A percentile compares a stretch with the other conserved stretches of the same genome.
These are phyloP conservation scores for Agrotis exclamationis DNA, from an alignment of 2,888 invertebrate species.

Conservation along the genomic window DNA sequence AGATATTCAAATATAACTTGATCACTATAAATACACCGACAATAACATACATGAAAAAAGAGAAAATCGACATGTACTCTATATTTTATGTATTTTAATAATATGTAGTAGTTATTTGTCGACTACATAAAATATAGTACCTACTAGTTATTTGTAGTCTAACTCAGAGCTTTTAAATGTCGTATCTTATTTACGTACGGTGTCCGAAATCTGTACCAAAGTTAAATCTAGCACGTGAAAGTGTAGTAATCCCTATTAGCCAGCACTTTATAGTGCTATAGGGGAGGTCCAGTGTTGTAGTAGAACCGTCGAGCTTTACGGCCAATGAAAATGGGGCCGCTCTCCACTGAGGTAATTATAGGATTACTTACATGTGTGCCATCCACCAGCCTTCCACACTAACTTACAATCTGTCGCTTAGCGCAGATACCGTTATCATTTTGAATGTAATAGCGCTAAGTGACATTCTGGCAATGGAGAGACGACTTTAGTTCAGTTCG, in stretches of 20 bases:
- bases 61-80: not conserved
- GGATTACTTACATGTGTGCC: slow-evolving; percentile 83
- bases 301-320: slow-evolving; percentile 87
- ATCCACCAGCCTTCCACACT: slow-evolving; percentile 57
- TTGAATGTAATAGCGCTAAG: slow-evolving; percentile 36
- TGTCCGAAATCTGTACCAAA: slow-evolving; percentile 73
- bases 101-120: not conserved
- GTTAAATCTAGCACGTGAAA: slow-evolving; percentile 80
- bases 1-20: not conserved
- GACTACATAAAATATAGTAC: too few relatives aligned
- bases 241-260: slow-evolving; percentile 88
- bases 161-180: slow-evolving; percentile 9
- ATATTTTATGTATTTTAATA: slow-evolving; percentile 12
- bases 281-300: slow-evolving; percentile 80
- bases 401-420: slow-evolving; percentile 50
- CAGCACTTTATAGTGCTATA: slow-evolving; percentile 86
- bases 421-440: slow-evolving; percentile 36
- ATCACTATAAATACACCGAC: not conserved
- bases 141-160: not conserved
- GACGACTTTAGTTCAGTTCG: slow-evolving; percentile 2
- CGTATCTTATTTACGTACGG: slow-evolving; percentile 59
- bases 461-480: slow-evolving; percentile 13
- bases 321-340: slow-evolving; percentile 86
- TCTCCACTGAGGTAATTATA: slow-evolving; percentile 84
- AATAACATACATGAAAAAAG: not conserved